These are phyloP conservation scores for Australoheros scitulus DNA, from an alignment of 2,113 vertebrate species.

Conservation along the genomic window DNA sequence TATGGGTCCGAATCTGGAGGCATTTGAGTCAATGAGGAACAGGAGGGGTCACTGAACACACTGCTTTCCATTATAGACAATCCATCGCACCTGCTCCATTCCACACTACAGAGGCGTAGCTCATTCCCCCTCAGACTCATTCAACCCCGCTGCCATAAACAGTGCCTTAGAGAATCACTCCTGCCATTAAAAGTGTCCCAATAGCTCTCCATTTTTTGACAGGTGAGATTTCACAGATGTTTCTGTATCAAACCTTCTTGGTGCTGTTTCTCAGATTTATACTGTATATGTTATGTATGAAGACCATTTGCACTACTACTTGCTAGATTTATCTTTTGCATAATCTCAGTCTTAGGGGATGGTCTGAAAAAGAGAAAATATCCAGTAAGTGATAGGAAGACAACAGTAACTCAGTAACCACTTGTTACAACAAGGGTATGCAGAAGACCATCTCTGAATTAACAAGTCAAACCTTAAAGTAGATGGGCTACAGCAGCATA, in stretches of 20 bases:
- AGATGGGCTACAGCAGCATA: neutral
- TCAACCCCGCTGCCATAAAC: neutral
- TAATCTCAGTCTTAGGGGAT: too few species aligned
- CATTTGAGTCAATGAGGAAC: neutral
- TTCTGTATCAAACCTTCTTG: neutral
- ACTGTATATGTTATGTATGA: neutral
- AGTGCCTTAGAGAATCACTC: neutral
- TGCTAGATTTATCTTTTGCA: neutral
- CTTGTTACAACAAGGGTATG: neutral
- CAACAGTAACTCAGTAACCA: too few species aligned
- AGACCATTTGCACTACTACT: rapidly evolving
- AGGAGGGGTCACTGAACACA: neutral
- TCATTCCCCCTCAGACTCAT: neutral
- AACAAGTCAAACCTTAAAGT: neutral
- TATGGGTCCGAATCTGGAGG: neutral
- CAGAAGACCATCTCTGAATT: neutral
- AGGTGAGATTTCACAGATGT: neutral
- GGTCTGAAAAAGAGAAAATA: too few species aligned
- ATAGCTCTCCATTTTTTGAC: neutral
- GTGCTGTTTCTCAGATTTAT: neutral
- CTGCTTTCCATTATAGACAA: neutral
- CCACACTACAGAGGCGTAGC: neutral
- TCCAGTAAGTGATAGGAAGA: too few species aligned
- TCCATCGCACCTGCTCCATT: neutral
- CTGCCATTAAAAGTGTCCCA: neutral